Percentiles rank a stretch among this genome's conserved stretches.
phyloP scores from a whole-genome alignment of 2,113 vertebrate genomes.

The Oenanthe oenanthe region DNA sequence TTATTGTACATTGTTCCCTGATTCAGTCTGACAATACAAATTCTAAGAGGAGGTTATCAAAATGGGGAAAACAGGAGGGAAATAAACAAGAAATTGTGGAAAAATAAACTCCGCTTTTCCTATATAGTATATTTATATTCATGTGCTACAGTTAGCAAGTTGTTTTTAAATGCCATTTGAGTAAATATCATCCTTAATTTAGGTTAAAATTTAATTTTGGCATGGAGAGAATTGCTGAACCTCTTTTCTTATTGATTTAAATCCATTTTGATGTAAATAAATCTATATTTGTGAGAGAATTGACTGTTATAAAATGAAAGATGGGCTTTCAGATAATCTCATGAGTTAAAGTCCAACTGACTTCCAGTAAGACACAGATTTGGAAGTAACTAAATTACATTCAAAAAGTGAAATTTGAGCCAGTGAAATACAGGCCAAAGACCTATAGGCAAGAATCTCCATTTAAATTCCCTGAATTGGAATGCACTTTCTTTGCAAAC shows the following conservation, averaged over 20 bases:
- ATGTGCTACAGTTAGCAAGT: neutral
- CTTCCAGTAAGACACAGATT: neutral
- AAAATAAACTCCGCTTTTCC: neutral
- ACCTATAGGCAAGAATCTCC: neutral
- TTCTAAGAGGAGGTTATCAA: neutral
- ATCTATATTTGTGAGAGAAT: neutral
- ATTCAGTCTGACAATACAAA: neutral
- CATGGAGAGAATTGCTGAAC: neutral
- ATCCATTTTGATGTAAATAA: neutral
- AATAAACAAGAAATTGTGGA: neutral
- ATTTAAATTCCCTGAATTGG: neutral
- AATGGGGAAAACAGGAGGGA: neutral
- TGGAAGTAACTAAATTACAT: neutral
- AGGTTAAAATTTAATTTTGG: neutral
- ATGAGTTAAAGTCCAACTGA: neutral
- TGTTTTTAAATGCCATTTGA: neutral
- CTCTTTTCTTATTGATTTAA: neutral
- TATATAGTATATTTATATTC: neutral
- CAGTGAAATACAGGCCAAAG: neutral
- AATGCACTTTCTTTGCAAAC: neutral
- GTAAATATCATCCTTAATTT: neutral
- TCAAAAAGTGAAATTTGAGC: neutral
- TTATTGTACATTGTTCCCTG: rapidly evolving
- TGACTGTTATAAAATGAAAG: neutral
- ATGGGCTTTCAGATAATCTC: neutral